Evolutionary conservation across 2,797 vertebrate species (phyloP), one percentile per base, ranked within the genome.

Genomic region (Notolepis coatsorum): DNA sequence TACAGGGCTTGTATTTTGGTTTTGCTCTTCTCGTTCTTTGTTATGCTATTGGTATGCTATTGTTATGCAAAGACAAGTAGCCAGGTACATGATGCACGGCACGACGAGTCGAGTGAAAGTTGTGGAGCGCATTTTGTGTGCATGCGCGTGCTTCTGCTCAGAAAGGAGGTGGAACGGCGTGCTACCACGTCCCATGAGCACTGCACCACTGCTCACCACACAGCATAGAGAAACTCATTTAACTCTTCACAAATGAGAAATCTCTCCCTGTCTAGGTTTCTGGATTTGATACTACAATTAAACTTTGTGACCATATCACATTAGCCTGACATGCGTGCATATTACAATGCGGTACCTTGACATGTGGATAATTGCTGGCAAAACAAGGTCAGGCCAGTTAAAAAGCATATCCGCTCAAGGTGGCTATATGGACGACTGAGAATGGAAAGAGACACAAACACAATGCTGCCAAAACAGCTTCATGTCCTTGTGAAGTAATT

Each of bases 251-350:
- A 54, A 65, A 72, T 65, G 42, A 24, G 47, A 24, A 28, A 12
- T 56, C 62, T 75, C 57, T 59, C 46, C 28, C 41, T 59, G 43
- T 41, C 48, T 47, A 17, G 62, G 57, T 31, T 42, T 65, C 23
- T 53, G 39, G 67, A 65, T 77, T 61, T 60, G 23, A 73, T 54
- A 24, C 38, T 20, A 3, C 59, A 64, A 75, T 81, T 76, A 66
- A 53, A 65, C 63, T 62, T 35, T 43, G 68, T 79, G 49, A 68
- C 62, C 24, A 12, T 0, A 52, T 43, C 33, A 56, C 39, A 62
- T 58, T 42, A 49, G n/a, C 17, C 6, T 35, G 70, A 41, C 18
- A 62, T 38, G 60, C 13, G 70, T 41, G 60, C 13, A 71, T 41
- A 57, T 43, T 62, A 59, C 13, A 61, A 15, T 7, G 52, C 18